Percentiles rank a stretch among this genome's conserved stretches.
These are phyloP conservation scores for Mus spicilegus DNA, from an alignment of 2,113 vertebrate genomes.

Conservation along the genomic window DNA sequence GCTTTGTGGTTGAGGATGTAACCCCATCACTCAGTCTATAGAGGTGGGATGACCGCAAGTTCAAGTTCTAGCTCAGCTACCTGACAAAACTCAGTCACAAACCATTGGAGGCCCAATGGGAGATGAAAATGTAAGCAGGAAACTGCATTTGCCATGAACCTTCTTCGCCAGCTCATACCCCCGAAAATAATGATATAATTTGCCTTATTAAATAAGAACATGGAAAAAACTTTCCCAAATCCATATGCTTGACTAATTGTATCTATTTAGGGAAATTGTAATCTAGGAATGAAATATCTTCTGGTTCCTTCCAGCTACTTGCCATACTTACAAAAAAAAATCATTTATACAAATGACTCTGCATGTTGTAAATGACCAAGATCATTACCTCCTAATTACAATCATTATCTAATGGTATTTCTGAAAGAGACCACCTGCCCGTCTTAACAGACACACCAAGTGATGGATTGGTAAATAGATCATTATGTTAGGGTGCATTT, in stretches of 20 bases:
- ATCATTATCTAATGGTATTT: slow-evolving; percentile 76
- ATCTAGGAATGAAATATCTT: slow-evolving; percentile 59
- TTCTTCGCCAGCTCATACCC: rapidly evolving
- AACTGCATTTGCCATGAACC: not conserved
- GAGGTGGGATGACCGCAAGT: not conserved
- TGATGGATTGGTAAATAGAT: slow-evolving; percentile 74
- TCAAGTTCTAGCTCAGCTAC: not conserved
- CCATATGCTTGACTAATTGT: not conserved
- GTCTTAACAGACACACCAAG: slow-evolving; percentile 71
- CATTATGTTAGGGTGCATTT: slow-evolving; percentile 55
- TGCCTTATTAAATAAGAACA: slow-evolving; percentile 32
- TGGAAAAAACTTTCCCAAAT: slow-evolving; percentile 20
- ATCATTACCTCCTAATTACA: slow-evolving; percentile 81
- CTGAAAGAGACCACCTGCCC: slow-evolving; percentile 79
- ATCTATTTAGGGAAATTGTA: slow-evolving; percentile 29
- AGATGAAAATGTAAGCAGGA: not conserved
- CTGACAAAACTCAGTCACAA: not conserved
- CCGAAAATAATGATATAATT: not conserved
- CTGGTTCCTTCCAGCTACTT: slow-evolving; percentile 48
- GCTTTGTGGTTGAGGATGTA: not conserved
- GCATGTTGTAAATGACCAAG: slow-evolving; percentile 79
- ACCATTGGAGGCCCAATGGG: no score
- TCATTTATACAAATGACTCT: slow-evolving; percentile 74
- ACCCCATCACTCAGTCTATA: not conserved
- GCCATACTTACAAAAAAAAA: slow-evolving; percentile 55